These are phyloP conservation scores for Leptinotarsa peninsularis DNA, from an alignment of 2,888 invertebrate species.

Conservation along the genomic window DNA sequence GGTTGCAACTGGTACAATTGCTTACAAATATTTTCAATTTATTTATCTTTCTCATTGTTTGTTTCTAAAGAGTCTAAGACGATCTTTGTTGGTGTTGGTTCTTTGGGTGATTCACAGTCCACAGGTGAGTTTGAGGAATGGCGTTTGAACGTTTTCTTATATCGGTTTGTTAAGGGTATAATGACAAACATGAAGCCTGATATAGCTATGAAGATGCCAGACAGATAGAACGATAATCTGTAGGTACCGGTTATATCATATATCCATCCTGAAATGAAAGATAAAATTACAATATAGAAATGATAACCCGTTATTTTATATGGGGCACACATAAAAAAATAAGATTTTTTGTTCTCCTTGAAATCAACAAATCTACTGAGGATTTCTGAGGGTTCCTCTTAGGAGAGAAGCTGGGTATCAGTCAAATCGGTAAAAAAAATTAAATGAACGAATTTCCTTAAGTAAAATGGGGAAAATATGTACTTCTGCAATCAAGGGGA, in stretches of 20 bases:
- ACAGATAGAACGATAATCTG: constrained; percentile 83
- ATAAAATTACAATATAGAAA: neutral
- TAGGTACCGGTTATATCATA: constrained; percentile 83
- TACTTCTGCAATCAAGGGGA: too few relatives aligned
- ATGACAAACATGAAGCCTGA: constrained; percentile 76
- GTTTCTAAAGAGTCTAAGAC: neutral
- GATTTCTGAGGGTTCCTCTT: too few relatives aligned
- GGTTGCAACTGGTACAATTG: neutral
- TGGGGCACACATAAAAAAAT: too few relatives aligned
- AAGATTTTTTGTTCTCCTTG: too few relatives aligned
- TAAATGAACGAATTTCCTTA: too few relatives aligned
- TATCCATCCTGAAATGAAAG: constrained; percentile 76
- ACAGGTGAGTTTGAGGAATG: constrained; percentile 14
- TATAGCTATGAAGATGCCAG: constrained; percentile 82
- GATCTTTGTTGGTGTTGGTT: constrained; percentile 45
- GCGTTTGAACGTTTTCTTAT: constrained; percentile 41
- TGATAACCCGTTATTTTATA: too few relatives aligned
- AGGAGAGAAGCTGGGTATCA: too few relatives aligned
- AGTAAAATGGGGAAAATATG: too few relatives aligned
- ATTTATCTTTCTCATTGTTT: constrained; percentile 1
- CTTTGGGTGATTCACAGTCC: constrained; percentile 40
- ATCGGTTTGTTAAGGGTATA: constrained; percentile 61
- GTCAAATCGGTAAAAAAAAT: too few relatives aligned
- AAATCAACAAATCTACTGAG: too few relatives aligned
- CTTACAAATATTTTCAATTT: constrained; percentile 1